These are phyloP conservation scores for Halcyon malimbica DNA, from an alignment of 2,113 vertebrate genomes.

Conservation along the genomic window DNA sequence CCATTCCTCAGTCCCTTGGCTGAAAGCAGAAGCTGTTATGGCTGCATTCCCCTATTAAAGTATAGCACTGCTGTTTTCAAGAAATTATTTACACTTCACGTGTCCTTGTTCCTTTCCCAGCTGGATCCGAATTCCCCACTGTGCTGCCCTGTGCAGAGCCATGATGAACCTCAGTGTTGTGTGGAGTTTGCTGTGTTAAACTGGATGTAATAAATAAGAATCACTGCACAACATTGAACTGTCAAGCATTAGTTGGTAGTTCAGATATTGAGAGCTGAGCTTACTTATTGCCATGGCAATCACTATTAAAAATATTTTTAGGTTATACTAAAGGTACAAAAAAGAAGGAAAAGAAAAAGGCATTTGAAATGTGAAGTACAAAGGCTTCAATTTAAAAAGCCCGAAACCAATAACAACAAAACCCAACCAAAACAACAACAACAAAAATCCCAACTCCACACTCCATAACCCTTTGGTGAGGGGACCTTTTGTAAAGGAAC, in stretches of 20 bases:
- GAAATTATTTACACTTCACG: not conserved
- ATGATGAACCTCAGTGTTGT: not conserved
- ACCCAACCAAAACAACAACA: too few species aligned
- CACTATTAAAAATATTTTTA: slow-evolving; percentile 62
- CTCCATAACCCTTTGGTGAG: not conserved
- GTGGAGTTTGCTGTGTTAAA: not conserved
- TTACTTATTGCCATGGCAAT: slow-evolving; percentile 65
- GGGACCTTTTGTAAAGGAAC: not conserved
- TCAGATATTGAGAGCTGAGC: slow-evolving; percentile 36
- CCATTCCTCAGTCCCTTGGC: not conserved
- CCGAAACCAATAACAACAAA: too few species aligned
- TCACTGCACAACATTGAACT: not conserved
- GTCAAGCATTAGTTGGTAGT: not conserved
- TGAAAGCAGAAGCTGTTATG: not conserved
- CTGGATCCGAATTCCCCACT: not conserved
- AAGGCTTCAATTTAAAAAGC: not conserved
- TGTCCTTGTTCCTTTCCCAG: not conserved
- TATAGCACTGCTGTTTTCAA: not conserved
- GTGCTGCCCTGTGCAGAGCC: not conserved
- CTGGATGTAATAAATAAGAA: not conserved
- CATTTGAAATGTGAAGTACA: not conserved
- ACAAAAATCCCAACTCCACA: too few species aligned
- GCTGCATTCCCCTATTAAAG: not conserved
- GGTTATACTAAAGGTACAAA: slow-evolving; percentile 19
- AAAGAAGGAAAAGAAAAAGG: not conserved